Evolutionary conservation across 2,113 vertebrate species (phyloP), one percentile per base, ranked within the genome.

Genomic region (Trematocara macrostoma): DNA sequence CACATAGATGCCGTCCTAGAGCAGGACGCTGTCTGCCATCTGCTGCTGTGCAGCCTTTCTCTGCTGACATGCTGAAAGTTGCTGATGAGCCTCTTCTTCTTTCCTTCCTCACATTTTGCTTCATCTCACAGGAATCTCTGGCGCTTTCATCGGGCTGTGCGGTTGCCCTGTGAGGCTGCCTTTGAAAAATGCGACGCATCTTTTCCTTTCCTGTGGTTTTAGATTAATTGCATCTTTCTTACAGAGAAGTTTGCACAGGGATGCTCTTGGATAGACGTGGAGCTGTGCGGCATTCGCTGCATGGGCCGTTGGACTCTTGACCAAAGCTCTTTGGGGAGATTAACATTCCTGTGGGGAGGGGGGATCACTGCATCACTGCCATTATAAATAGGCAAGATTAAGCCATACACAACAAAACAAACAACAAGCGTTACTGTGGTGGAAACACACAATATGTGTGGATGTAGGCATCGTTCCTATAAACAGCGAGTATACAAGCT

Each of bases 331-430:
- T 86, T 71, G 79, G 88, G 86, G 74, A 94, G 95, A 96, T 96
- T 95, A 93, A 93, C 92, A 96, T 96, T 96, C 95, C 93, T 94
- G 29, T 2, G 78, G 76, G 53, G 31, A 38, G 64, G 53, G 83
- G 89, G 87, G 80, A 31, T 67, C 40, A 83, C 78, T 82, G 84
- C 91, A 95, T 94, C 91, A 90, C 84, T 90, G 87, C 90, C 82
- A 89, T 90, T 93, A 92, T 91, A 94, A 92, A 93, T 92, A 95
- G 92, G 78, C 85, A 51, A 84, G 86, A 93, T 93, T 92, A 94
- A 35, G n/a, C 56, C 29, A 79, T 93, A 86, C 87, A 88, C 86
- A 92, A 86, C 67, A 78, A 89, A 92, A 94, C 85, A 93, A 94
- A 91, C 87, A 91, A 82, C 69, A 87, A 56, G 53, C 42, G 49